These are phyloP conservation scores for Barbus barbus DNA, from an alignment of 2,113 vertebrate genomes.

Conservation along the genomic window DNA sequence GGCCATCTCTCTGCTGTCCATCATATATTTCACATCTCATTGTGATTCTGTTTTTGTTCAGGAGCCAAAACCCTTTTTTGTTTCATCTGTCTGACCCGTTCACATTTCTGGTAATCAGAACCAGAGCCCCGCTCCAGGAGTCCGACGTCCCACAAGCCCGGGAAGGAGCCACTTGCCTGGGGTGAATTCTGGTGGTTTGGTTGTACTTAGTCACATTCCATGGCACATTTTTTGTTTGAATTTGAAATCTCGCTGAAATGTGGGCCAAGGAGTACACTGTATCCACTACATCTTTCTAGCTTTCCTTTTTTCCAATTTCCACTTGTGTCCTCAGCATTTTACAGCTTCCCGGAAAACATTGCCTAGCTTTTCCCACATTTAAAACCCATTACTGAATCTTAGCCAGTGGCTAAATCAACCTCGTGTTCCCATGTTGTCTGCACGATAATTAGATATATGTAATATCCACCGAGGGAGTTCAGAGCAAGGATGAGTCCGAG, in stretches of 20 bases:
- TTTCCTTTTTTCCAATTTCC: neutral
- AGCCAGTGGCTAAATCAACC: constrained; percentile 23
- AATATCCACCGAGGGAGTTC: constrained; percentile 20
- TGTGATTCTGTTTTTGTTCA: constrained; percentile 10
- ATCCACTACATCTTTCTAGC: constrained; percentile 27
- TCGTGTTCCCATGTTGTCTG: constrained; percentile 34
- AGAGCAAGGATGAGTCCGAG: constrained; percentile 33
- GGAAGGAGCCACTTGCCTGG: constrained; percentile 14
- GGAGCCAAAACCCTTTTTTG: constrained; percentile 25
- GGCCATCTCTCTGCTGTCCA: constrained; percentile 20
- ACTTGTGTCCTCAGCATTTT: constrained; percentile 33
- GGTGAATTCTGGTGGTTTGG: constrained; percentile 19
- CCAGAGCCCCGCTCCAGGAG: constrained; percentile 41
- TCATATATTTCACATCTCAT: constrained; percentile 1
- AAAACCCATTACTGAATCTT: constrained; percentile 11
- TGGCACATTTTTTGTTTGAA: constrained; percentile 10
- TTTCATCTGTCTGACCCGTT: constrained; percentile 40
- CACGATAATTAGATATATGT: constrained; percentile 17
- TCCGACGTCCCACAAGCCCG: constrained; percentile 20
- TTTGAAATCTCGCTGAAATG: constrained; percentile 18
- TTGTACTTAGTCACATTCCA: constrained; percentile 33
- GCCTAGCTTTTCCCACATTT: constrained; percentile 22
- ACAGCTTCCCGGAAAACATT: constrained; percentile 25
- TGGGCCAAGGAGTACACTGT: constrained; percentile 12
- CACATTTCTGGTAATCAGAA: constrained; percentile 44